Base-by-base conservation (phyloP, 2,113 vertebrate species). In the Xiphophorus maculatus region DNA sequence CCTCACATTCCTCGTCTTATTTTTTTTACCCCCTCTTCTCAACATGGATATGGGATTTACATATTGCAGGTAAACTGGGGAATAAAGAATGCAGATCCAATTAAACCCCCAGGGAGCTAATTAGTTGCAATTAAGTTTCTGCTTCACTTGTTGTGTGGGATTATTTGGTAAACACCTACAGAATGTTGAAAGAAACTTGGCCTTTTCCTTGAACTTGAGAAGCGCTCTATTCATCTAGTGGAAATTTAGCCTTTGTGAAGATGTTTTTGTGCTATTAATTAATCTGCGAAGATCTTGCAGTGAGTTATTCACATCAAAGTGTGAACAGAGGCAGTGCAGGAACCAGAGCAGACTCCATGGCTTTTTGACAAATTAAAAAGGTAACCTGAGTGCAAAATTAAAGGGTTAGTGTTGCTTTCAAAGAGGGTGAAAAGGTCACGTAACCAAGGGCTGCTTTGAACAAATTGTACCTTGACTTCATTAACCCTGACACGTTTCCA, bases 121-220 rank as follows among this genome's bases (percentile, higher is more conserved):
- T 95, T 95, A 95, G 93, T 90, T 93, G 92, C 91, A 93, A 95
- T 95, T 94, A 94, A 93, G 92, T 93, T 94, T 95, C 92, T 93
- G 93, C 93, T 94, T 94, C 93, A 94, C 93, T 95, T 95, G 94
- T 94, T 94, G 93, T 95, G 91, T 87, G 86, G 90, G 90, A 93
- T 91, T 94, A 91, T 93, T 93, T 92, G 89, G 93, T 94, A 94
- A 94, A 95, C 93, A 95, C 91, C 93, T 93, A 92, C 91, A 90
- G 91, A 93, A 93, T 88, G 90, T 92, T 89, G 91, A 90, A 91
- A 93, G 92, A 93, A 92, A 89, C 91, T 88, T 90, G 90, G 87
- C 92, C 84, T 85, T 92, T 89, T 91, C 87, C 89, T 81, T 89
- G 90, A 94, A 93, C 92, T 89, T 90, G 78, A 87, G 81, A 87